Base-by-base conservation (phyloP, 2,113 vertebrate species). In the Nannospalax galili region DNA sequence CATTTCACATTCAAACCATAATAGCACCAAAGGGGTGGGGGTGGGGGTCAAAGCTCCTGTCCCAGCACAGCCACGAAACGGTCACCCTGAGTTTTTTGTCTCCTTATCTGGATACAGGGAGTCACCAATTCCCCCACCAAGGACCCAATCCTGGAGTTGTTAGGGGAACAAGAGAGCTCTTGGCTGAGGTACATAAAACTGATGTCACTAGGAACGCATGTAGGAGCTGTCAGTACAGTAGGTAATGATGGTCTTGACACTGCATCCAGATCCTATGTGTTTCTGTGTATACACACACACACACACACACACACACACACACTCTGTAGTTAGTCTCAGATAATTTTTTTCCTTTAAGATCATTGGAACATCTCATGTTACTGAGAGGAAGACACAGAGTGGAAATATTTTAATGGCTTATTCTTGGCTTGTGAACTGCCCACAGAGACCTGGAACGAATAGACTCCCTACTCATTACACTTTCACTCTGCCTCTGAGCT, bases 331-430 rank as follows among this genome's bases (percentile, higher is more conserved):
- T 84, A 81, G 37, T 85, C n/a, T 87, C 73, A 84, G 62, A 90
- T 64, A 84, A n/a, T 80, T n/a, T 88, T 67, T 58, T 5, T 58
- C 37, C 70, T 96, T 95, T 74, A 58, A 93, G 84, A 65, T 88
- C 35, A 88, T 67, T 77, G 82, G 84, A 95, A 95, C 87, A 75
- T 58, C 64, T 91, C 74, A 90, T 91, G 62, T 64, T 65, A 77
- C 90, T 95, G 93, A 96, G 32, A 65, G 89, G 52, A 86, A 85
- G 88, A 67, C 48, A 91, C 75, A 92, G 84, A 67, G 62, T 95
- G 70, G 69, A 88, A 97, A 93, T 84, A 95, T 85, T 84, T 90
- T 79, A 88, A 67, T 95, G 89, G 82, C 85, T 90, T 95, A 30
- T 91, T 84, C 67, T 95, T 90, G 90, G 93, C 93, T 58, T n/a